Conservation (phyloP, 23 tunicate species). For the Styela clava region DNA sequence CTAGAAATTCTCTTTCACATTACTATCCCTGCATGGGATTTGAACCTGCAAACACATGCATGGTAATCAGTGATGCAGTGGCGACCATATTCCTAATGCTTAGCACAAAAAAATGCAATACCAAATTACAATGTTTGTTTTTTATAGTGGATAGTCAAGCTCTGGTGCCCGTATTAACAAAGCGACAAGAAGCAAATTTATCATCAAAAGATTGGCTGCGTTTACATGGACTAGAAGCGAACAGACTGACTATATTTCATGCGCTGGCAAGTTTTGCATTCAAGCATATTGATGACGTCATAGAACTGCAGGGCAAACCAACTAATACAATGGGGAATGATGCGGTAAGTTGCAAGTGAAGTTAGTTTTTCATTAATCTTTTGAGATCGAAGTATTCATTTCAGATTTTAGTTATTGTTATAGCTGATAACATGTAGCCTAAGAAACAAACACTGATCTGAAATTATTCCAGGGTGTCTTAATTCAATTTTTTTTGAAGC, state of each 20-base stretch:
- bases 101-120: too few species aligned
- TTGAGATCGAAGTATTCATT: too few species aligned
- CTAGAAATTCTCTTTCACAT: too few species aligned
- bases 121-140: too few species aligned
- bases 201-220: slow-evolving; percentile 78
- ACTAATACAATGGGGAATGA: slow-evolving; percentile 40
- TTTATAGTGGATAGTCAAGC: slow-evolving; percentile 13
- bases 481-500: too few species aligned
- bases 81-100: too few species aligned
- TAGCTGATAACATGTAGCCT: neutral
- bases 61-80: neutral
- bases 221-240: slow-evolving; percentile 71
- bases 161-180: neutral
- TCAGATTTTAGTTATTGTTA: neutral
- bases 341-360: slow-evolving; percentile 51
- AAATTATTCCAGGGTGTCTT: too few species aligned
- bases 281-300: slow-evolving; percentile 81
- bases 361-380: neutral
- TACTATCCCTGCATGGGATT: too few species aligned
- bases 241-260: slow-evolving; percentile 70
- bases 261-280: slow-evolving; percentile 70
- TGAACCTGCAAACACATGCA: neutral
- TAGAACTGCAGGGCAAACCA: slow-evolving; percentile 84
- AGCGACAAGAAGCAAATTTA: slow-evolving; percentile 54
- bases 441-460: neutral